These are phyloP conservation scores for Zoanthus solanderi DNA, from an alignment of 92 coral and sea anemone genomes.

Conservation along the genomic window DNA sequence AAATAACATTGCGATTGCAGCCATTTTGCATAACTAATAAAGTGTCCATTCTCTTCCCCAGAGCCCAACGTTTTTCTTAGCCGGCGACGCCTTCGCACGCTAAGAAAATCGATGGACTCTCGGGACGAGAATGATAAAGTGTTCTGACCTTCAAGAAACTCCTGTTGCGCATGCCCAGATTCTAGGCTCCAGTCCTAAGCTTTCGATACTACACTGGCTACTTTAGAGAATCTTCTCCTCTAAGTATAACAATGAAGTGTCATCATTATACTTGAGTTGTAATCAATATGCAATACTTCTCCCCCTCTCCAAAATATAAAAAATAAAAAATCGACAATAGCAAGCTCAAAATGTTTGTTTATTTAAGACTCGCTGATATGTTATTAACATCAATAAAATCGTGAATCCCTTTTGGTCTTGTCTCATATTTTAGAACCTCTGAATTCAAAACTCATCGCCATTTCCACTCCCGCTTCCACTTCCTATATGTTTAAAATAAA, in stretches of 20 bases:
- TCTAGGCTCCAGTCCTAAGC: too few species aligned
- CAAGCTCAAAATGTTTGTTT: neutral
- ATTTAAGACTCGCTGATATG: neutral
- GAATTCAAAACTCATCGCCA: neutral
- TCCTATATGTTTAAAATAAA: neutral
- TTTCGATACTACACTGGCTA: too few species aligned
- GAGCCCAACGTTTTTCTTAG: too few species aligned
- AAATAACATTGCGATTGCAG: too few species aligned
- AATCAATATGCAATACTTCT: neutral
- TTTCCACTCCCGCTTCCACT: conserved; percentile 25
- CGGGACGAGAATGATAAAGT: too few species aligned
- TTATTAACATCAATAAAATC: neutral
- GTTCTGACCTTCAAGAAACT: too few species aligned
- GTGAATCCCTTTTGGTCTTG: neutral
- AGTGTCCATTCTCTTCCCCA: too few species aligned
- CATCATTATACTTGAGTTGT: neutral
- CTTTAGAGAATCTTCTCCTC: neutral
- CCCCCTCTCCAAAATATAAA: neutral
- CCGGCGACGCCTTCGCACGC: too few species aligned
- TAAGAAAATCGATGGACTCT: too few species aligned
- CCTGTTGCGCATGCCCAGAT: too few species aligned
- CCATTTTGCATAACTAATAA: too few species aligned
- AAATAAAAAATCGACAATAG: neutral
- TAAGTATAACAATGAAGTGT: neutral
- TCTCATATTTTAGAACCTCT: too few species aligned